These are phyloP conservation scores for Pachycephala philippinensis DNA, from an alignment of 2,113 vertebrate species.

Conservation along the genomic window DNA sequence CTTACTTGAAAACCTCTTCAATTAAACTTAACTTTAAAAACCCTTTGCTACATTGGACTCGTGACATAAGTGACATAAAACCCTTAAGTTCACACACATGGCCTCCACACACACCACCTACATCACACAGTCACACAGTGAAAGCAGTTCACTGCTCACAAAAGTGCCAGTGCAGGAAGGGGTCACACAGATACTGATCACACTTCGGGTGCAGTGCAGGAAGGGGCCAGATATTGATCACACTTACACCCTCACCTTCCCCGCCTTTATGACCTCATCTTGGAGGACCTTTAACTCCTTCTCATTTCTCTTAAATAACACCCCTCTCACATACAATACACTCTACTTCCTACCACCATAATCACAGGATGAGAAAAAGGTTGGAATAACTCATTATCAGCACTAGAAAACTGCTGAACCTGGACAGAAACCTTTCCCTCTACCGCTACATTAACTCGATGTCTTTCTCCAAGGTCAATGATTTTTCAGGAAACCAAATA, in stretches of 20 bases:
- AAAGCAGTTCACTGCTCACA: not conserved
- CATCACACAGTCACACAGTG: fast-evolving
- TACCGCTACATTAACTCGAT: not conserved
- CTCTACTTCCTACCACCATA: not conserved
- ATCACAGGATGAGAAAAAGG: not conserved
- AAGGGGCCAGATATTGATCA: not conserved
- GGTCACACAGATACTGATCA: not conserved
- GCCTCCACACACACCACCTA: not conserved
- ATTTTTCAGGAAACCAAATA: not conserved
- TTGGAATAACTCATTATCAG: not conserved
- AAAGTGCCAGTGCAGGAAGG: not conserved
- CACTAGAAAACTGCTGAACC: not conserved
- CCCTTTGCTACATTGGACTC: not conserved
- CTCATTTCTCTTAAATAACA: not conserved
- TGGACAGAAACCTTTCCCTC: not conserved
- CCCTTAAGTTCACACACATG: not conserved
- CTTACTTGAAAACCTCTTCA: not conserved
- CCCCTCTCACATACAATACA: not conserved
- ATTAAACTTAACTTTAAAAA: not conserved
- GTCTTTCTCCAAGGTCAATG: not conserved
- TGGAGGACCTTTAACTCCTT: not conserved
- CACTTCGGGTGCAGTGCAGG: not conserved
- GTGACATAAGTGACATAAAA: not conserved
- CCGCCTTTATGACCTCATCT: not conserved
- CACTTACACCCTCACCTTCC: not conserved